These are phyloP conservation scores for Megaceryle alcyon DNA, from an alignment of 2,797 vertebrate species.

Conservation along the genomic window DNA sequence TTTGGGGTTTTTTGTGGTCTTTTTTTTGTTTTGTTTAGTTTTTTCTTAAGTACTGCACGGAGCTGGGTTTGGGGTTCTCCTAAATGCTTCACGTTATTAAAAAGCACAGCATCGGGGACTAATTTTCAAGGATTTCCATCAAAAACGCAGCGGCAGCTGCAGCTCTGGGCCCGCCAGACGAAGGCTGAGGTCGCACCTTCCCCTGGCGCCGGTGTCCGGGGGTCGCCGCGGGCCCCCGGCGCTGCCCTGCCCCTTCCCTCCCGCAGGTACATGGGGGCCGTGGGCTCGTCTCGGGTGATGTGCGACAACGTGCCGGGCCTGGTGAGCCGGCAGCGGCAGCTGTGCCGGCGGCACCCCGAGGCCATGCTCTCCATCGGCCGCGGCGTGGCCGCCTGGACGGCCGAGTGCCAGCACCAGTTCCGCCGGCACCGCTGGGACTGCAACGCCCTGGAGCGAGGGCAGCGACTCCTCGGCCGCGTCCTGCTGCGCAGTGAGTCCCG, in stretches of 20 bases:
- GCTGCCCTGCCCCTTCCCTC: conserved; percentile 29
- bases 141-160: not conserved
- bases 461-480: conserved; percentile 90
- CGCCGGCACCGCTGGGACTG: conserved; percentile 95
- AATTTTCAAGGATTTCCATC: not conserved
- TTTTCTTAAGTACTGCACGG: conserved; percentile 32
- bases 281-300: conserved; percentile 92
- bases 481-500: conserved; percentile 88
- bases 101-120: not conserved
- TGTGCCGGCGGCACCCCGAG: conserved; percentile 90
- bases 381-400: conserved; percentile 92
- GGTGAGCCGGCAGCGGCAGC: conserved; percentile 92
- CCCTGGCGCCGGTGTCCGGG: not conserved
- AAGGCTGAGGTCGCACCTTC: not conserved
- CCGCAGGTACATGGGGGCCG: conserved; percentile 93
- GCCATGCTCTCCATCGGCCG: conserved; percentile 91
- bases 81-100: not conserved
- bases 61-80: conserved; percentile 36
- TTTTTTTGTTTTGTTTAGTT: not conserved
- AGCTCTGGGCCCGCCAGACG: not conserved
- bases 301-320: conserved; percentile 96
- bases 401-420: conserved; percentile 96
- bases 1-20: too few relatives aligned
- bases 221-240: not conserved
- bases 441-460: conserved; percentile 88